Percentiles rank a stretch among this genome's conserved stretches.
phyloP scores from a whole-genome alignment of 2,888 invertebrate genomes.

The Heliconius ismenius region DNA sequence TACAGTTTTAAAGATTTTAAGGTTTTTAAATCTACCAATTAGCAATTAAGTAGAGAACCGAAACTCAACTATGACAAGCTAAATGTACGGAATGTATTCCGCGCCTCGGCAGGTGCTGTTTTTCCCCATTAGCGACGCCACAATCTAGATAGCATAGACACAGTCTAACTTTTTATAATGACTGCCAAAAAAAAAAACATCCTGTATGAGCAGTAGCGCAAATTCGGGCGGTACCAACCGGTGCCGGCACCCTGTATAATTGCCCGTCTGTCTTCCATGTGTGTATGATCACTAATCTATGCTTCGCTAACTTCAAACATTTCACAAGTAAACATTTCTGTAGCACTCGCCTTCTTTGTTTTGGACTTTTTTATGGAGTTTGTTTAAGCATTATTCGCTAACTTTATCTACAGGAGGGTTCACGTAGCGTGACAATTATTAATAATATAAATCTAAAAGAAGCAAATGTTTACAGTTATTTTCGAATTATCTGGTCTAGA shows the following conservation, averaged over 20 bases:
- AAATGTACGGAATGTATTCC: slow-evolving; percentile 24
- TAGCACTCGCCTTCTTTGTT: slow-evolving; percentile 39
- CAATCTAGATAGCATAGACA: slow-evolving; percentile 38
- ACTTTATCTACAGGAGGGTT: slow-evolving; percentile 17
- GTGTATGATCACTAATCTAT: slow-evolving; percentile 58
- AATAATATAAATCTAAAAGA: slow-evolving; percentile 16
- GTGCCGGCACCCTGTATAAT: slow-evolving; percentile 72
- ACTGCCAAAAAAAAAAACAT: slow-evolving; percentile 50
- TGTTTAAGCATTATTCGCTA: slow-evolving; percentile 34
- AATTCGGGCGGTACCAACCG: slow-evolving; percentile 78
- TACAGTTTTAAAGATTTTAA: not conserved
- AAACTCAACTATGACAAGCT: slow-evolving; percentile 17
- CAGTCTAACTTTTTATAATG: slow-evolving; percentile 44
- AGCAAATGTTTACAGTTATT: slow-evolving; percentile 30
- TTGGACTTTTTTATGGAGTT: slow-evolving; percentile 37
- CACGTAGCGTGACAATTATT: slow-evolving; percentile 31
- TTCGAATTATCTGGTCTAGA: slow-evolving; percentile 39
- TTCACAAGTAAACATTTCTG: slow-evolving; percentile 47
- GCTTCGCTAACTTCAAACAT: slow-evolving; percentile 49
- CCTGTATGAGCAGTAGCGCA: slow-evolving; percentile 63
- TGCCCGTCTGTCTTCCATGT: slow-evolving; percentile 70
- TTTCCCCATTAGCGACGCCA: slow-evolving; percentile 33
- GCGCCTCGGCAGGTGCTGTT: slow-evolving; percentile 30
- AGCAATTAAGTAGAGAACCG: slow-evolving; percentile 10
- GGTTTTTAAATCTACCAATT: not conserved